A percentile compares a stretch with the other conserved stretches of the same genome.
Evolutionary conservation across 2,113 vertebrate species (phyloP).

Genomic region (Aspiorhynchus laticeps): DNA sequence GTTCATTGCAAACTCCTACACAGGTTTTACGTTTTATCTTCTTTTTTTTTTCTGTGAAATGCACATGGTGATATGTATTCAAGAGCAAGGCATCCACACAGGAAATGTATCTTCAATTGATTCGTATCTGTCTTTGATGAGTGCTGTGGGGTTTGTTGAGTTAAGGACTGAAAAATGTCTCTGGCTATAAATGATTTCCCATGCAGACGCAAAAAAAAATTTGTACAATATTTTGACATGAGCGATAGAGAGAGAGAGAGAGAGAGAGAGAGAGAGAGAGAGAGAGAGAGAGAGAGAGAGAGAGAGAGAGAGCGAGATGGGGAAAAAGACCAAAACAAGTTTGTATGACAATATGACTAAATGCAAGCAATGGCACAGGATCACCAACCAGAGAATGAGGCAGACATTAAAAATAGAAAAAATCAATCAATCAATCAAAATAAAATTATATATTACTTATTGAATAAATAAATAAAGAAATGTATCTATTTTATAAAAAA

Average conservation of each 20-base stretch:
- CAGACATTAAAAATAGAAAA: too few species aligned
- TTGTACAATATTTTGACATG: background rate
- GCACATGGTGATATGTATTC: constrained; percentile 1
- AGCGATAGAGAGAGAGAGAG: background rate
- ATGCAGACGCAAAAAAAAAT: background rate
- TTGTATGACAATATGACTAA: background rate
- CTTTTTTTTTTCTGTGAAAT: constrained; percentile 12
- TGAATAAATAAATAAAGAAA: too few species aligned
- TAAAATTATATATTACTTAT: too few species aligned
- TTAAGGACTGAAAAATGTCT: background rate
- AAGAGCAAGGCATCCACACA: background rate
- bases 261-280: background rate
- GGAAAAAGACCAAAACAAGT: background rate
- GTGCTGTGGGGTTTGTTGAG: constrained; percentile 18
- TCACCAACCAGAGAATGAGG: background rate
- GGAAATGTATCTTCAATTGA: constrained; percentile 39
- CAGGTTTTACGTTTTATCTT: background rate
- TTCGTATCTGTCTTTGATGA: constrained; percentile 43
- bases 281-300: too few species aligned
- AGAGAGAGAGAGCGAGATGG: background rate
- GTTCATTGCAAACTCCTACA: constrained; percentile 36
- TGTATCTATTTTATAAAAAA: too few species aligned
- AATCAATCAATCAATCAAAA: too few species aligned
- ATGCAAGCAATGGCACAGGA: background rate
- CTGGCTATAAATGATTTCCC: constrained; percentile 26